These are phyloP conservation scores for Orchesellides sinensis DNA, from an alignment of 2,888 invertebrate species.

Conservation along the genomic window DNA sequence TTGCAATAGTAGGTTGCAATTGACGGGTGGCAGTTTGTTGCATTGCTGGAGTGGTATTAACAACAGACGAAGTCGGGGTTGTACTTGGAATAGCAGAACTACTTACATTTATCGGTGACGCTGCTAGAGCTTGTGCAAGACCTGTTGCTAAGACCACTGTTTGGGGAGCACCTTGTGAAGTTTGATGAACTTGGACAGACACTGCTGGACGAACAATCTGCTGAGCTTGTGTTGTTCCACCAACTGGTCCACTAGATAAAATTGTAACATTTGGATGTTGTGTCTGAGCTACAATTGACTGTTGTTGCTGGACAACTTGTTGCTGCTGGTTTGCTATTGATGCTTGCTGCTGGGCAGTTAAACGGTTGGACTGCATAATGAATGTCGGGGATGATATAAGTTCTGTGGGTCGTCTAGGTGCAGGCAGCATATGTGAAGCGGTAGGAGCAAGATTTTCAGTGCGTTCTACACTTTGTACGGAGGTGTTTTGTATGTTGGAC, in stretches of 20 bases:
- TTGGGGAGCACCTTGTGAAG: conserved; percentile 28
- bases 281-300: conserved; percentile 3
- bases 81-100: neutral
- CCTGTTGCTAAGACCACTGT: conserved; percentile 64
- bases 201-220: conserved; percentile 24
- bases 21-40: conserved; percentile 2
- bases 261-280: conserved; percentile 39
- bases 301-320: conserved; percentile 18
- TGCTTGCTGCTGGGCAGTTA: conserved; percentile 30
- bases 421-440: too few species aligned
- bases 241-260: conserved; percentile 19
- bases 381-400: too few species aligned
- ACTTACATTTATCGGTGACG: conserved; percentile 37
- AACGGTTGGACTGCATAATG: too few species aligned
- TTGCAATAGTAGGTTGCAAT: conserved; percentile 9
- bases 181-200: conserved; percentile 43
- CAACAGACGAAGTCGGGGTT: conserved; percentile 10
- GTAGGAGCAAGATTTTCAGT: too few species aligned
- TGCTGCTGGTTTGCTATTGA: conserved; percentile 34
- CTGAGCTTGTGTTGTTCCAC: conserved; percentile 23
- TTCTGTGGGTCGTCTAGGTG: conserved; percentile 26
- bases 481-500: neutral
- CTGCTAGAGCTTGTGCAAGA: conserved; percentile 59
- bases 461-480: too few species aligned
- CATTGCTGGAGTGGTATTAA: conserved; percentile 5